Evolutionary conservation across 2,113 vertebrate genomes (phyloP).

Genomic region (Nicator chloris): DNA sequence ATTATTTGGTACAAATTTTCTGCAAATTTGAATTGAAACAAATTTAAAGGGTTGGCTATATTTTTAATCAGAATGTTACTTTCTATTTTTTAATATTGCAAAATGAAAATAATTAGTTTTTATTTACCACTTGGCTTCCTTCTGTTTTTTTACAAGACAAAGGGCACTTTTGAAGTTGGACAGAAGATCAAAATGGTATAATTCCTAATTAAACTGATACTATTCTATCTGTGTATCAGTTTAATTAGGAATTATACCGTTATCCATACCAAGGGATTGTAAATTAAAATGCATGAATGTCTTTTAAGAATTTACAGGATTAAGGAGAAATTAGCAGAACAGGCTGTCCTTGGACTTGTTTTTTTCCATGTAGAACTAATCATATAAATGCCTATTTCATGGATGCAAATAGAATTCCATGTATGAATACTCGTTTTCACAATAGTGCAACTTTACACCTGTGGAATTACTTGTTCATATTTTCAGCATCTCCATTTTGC

Average conservation of each 20-base stretch:
- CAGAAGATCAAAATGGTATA: background rate
- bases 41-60: background rate
- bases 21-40: background rate
- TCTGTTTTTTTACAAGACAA: background rate
- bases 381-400: background rate
- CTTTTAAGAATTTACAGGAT: background rate
- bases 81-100: background rate
- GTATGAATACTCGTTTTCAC: background rate
- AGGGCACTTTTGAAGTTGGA: background rate
- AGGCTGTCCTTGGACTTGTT: background rate
- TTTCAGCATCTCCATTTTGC: background rate
- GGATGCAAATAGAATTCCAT: background rate
- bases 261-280: too few species aligned
- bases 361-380: background rate
- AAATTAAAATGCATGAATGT: background rate
- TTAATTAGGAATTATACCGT: too few species aligned
- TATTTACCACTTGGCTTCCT: background rate
- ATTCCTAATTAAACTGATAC: background rate
- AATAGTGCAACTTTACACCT: background rate
- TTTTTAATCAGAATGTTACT: background rate
- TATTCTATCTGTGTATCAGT: too few species aligned
- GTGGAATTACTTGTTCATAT: background rate
- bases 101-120: background rate
- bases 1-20: background rate
- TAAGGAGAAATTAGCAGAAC: background rate